These are phyloP conservation scores for Hippocampus barbouri DNA, from an alignment of 2,113 vertebrate species.

Conservation along the genomic window DNA sequence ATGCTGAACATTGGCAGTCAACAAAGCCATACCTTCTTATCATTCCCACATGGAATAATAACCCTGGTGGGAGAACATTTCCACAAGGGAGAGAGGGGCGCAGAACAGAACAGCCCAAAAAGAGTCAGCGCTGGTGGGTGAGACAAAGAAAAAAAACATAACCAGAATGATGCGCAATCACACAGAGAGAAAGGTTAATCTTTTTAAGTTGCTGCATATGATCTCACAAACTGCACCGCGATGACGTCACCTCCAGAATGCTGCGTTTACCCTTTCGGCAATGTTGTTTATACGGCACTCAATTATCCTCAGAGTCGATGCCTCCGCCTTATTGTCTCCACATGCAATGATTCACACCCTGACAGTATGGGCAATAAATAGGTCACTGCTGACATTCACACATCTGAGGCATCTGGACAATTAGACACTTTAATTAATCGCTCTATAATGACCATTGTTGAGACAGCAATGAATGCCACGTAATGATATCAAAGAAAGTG, in stretches of 20 bases:
- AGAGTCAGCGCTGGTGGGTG: not conserved
- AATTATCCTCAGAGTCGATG: conserved; percentile 34
- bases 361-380: conserved; percentile 20
- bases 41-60: conserved; percentile 34
- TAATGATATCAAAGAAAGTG: conserved; percentile 16
- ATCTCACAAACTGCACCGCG: conserved; percentile 32
- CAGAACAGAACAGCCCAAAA: not conserved
- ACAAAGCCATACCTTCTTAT: conserved; percentile 12
- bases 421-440: conserved; percentile 21
- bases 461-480: conserved; percentile 7
- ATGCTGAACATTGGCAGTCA: conserved; percentile 2
- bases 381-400: conserved; percentile 32
- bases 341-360: conserved; percentile 33
- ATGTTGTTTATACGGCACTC: conserved; percentile 16
- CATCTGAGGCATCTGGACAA: conserved; percentile 23
- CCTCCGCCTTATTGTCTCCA: conserved; percentile 6
- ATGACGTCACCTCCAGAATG: conserved; percentile 20
- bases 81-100: not conserved
- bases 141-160: conserved; percentile 12
- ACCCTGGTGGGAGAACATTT: conserved; percentile 36
- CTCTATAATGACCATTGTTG: conserved; percentile 10
- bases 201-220: conserved; percentile 45
- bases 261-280: conserved; percentile 22
- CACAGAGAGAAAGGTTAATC: conserved; percentile 56
- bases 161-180: conserved; percentile 31